Percentiles rank a stretch among this genome's conserved stretches.
phyloP scores from a whole-genome alignment of 2,113 vertebrate genomes.

The Eurypyga helias region DNA sequence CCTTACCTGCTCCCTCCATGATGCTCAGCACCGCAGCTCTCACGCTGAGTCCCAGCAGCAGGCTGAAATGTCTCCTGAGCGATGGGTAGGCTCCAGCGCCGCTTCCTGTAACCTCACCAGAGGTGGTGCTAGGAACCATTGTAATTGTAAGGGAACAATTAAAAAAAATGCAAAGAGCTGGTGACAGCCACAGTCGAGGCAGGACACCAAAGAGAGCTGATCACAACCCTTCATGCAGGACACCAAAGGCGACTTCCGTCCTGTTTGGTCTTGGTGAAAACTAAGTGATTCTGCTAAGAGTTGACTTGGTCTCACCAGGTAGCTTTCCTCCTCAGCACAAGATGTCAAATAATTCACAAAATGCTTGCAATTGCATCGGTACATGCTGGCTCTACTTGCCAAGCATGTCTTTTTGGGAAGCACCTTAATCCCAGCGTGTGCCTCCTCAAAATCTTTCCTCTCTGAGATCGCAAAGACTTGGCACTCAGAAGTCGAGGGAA shows the following conservation, averaged over 20 bases:
- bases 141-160: not conserved
- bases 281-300: not conserved
- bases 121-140: not conserved
- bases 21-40: not conserved
- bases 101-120: not conserved
- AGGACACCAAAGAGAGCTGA: not conserved
- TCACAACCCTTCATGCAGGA: not conserved
- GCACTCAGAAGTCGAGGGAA: not conserved
- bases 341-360: not conserved
- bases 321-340: not conserved
- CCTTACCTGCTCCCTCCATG: not conserved
- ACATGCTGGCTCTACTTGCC: not conserved
- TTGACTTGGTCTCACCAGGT: not conserved
- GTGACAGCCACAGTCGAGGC: not conserved
- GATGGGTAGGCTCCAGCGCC: not conserved
- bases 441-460: not conserved
- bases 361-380: not conserved
- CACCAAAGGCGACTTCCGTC: not conserved
- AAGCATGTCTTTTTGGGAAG: not conserved
- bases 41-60: not conserved
- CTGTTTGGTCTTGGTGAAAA: not conserved
- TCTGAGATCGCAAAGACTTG: not conserved
- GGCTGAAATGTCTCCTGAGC: not conserved
- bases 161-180: not conserved
- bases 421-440: not conserved